Evolutionary conservation across 1,140 invertebrate genomes (phyloP), one percentile per base, ranked within the genome.

Genomic region (Sogatella furcifera): DNA sequence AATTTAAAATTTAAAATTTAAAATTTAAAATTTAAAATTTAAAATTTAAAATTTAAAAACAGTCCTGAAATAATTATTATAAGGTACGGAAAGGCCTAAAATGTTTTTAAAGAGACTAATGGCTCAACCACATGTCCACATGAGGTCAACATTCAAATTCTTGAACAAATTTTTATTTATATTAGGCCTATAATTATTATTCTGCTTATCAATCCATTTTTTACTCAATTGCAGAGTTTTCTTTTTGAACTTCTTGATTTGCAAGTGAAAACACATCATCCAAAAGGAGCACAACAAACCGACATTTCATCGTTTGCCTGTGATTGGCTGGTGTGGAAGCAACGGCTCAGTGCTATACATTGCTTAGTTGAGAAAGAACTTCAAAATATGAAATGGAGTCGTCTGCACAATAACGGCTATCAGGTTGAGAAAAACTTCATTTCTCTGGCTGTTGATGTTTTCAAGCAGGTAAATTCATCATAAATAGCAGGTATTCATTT

Each of bases 381-480:
- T 2, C 34, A 38, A 38, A 38, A 38, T 38, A 9, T 38, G 34
- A 38, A 38, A 38, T 38, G 34, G 34, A 38, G 34, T 38, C 34
- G 34, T 38, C 34, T 8, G 34, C 34, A 38, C 8, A 38, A 38
- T 10, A 38, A 38, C 11, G 11, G 11, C 11, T 38, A 38, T 38
- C 8, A 38, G 5, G 34, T 38, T 10, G 34, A 28, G 41, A 21
- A 19, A 17, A 38, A 5, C 15, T 58, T 58, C 13, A 24, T 58
- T 28, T 24, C 38, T 22, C 42, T 58, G 8, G 38, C 42, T 2
- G 56, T 58, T 15, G n/a, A n/a, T 21, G 42, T 58, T 44, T 58
- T 42, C 42, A 58, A 46, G 41, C 56, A 58, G 56, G 56, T 58
- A 15, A 55, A 11, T n/a, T n/a, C n/a, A n/a, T n/a, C n/a, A n/a